A percentile compares a stretch with the other conserved stretches of the same genome.
Conservation (phyloP, 2,797 vertebrate genomes). For the Acanthurus leucopareius region DNA sequence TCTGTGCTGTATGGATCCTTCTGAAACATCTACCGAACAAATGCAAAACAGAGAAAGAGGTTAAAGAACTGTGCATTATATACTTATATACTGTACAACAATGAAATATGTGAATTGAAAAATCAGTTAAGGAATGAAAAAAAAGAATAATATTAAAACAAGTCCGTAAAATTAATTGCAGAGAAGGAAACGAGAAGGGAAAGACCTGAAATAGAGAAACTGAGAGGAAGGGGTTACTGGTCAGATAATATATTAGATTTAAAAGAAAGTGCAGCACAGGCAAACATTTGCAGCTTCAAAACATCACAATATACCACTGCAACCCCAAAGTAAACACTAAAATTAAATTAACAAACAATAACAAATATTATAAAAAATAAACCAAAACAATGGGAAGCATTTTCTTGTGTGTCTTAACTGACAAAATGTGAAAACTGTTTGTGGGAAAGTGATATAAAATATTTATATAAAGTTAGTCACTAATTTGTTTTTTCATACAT, state of each 20-base stretch:
- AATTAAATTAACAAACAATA: constrained; percentile 49
- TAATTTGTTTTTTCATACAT: background rate
- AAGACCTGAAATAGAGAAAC: constrained; percentile 90
- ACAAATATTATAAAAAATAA: constrained; percentile 35
- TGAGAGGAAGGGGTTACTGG: constrained; percentile 85
- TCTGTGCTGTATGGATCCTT: constrained; percentile 91
- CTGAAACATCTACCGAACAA: constrained; percentile 88
- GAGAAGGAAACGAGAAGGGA: constrained; percentile 74
- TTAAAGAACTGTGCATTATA: constrained; percentile 18
- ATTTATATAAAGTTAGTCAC: background rate
- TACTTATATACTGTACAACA: background rate
- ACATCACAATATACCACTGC: constrained; percentile 52
- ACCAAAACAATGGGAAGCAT: constrained; percentile 72
- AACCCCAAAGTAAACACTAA: constrained; percentile 59
- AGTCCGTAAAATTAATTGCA: constrained; percentile 72
- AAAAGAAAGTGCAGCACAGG: constrained; percentile 69
- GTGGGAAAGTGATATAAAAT: background rate
- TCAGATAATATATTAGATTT: constrained; percentile 64
- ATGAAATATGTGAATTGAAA: constrained; percentile 26
- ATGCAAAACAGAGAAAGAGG: constrained; percentile 49
- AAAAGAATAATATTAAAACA: constrained; percentile 51
- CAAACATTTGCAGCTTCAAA: constrained; percentile 51
- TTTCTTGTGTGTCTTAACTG: constrained; percentile 32
- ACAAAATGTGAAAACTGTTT: background rate
- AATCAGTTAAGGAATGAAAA: constrained; percentile 47